Evolutionary conservation across 2,888 invertebrate genomes (phyloP).

Genomic region (Thera obeliscata): DNA sequence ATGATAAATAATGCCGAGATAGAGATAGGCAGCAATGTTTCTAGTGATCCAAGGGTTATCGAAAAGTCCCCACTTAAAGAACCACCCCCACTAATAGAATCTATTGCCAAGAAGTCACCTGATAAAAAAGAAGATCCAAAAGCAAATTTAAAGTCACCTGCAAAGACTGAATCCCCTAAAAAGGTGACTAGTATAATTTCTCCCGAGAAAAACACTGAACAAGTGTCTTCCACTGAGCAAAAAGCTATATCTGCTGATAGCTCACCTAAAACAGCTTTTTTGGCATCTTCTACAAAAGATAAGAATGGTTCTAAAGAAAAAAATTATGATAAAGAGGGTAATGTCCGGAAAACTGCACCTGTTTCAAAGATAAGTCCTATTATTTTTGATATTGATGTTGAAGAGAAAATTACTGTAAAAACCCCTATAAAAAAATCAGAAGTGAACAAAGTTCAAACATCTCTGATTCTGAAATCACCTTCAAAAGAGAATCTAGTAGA

Average conservation of each 20-base stretch:
- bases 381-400: constrained; percentile 26
- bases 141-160: constrained; percentile 37
- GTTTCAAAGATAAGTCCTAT: constrained; percentile 2
- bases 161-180: constrained; percentile 40
- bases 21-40: constrained; percentile 23
- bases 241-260: constrained; percentile 51
- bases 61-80: constrained; percentile 17
- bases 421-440: constrained; percentile 25
- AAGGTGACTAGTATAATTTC: constrained; percentile 25
- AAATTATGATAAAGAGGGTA: constrained; percentile 10
- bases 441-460: constrained; percentile 17
- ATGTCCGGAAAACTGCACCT: constrained; percentile 10
- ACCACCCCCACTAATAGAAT: neutral
- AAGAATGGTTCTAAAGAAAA: constrained; percentile 30
- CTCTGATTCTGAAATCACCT: constrained; percentile 21
- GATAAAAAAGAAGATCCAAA: constrained; percentile 37
- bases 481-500: constrained; percentile 20
- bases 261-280: constrained; percentile 39
- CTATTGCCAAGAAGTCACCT: constrained; percentile 28
- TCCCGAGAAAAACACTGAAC: constrained; percentile 4
- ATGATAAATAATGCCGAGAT: constrained; percentile 38
- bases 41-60: constrained; percentile 21
- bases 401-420: constrained; percentile 31
- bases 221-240: constrained; percentile 33
- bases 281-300: constrained; percentile 21